These are phyloP conservation scores for Bradysia coprophila DNA, from an alignment of 1,140 invertebrate species.

Conservation along the genomic window DNA sequence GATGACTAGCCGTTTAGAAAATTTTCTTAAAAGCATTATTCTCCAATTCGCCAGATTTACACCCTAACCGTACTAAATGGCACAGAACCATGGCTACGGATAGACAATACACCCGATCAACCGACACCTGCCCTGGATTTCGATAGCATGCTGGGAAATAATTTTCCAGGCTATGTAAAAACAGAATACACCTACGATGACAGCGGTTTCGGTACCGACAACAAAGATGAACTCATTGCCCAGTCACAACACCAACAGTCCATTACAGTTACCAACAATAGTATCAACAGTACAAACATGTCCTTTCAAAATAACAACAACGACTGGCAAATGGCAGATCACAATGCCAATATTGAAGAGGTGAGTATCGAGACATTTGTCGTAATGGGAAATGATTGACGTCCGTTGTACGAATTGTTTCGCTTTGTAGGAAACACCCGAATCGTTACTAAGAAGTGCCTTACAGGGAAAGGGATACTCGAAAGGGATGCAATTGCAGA, in stretches of 20 bases:
- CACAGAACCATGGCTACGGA: slow-evolving; percentile 25
- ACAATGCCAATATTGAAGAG: slow-evolving; percentile 38
- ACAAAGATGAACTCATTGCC: slow-evolving; percentile 31
- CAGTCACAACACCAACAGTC: slow-evolving; percentile 1
- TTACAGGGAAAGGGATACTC: slow-evolving; percentile 44
- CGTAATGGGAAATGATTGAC: not conserved
- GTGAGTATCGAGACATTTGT: not conserved
- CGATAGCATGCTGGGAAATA: slow-evolving; percentile 39
- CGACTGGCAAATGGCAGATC: slow-evolving; percentile 55
- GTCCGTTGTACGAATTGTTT: too few species aligned
- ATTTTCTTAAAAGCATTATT: not conserved
- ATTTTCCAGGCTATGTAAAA: slow-evolving; percentile 30
- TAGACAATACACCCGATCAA: slow-evolving; percentile 25
- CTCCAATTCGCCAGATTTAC: slow-evolving; percentile 34
- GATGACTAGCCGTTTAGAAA: too few species aligned
- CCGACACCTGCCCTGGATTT: slow-evolving; percentile 36
- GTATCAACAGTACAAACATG: slow-evolving; percentile 11
- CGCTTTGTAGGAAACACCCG: slow-evolving; percentile 33
- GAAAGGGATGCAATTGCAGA: slow-evolving; percentile 36
- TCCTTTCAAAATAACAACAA: slow-evolving; percentile 50
- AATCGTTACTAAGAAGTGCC: slow-evolving; percentile 59
- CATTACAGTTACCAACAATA: slow-evolving; percentile 1
- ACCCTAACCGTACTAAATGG: slow-evolving; percentile 43
- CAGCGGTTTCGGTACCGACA: slow-evolving; percentile 39
- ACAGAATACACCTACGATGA: slow-evolving; percentile 48